A percentile compares a stretch with the other conserved stretches of the same genome.
Conservation (phyloP, 2,888 invertebrate species). For the Corbicula japonica region DNA sequence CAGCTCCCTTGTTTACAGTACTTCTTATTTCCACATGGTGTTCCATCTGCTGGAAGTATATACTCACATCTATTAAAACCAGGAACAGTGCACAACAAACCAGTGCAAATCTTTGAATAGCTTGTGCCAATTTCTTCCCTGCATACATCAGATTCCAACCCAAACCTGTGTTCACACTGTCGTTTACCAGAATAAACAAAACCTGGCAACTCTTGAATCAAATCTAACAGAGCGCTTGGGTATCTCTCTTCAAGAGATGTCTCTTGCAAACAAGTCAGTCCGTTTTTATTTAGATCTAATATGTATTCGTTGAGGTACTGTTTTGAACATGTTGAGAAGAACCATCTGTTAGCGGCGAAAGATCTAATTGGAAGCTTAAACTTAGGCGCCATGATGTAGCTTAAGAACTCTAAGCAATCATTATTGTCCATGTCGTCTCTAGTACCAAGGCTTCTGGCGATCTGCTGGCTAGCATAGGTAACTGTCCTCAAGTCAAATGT, state of each 20-base stretch:
- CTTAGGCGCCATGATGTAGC: constrained; percentile 64
- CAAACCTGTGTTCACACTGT: constrained; percentile 53
- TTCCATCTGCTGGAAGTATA: constrained; percentile 66
- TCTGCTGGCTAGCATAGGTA: constrained; percentile 53
- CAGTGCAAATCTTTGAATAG: constrained; percentile 52
- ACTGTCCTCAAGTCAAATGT: constrained; percentile 58
- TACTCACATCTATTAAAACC: constrained; percentile 36
- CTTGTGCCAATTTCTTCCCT: constrained; percentile 41
- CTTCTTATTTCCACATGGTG: constrained; percentile 63
- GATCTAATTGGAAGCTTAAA: constrained; percentile 56
- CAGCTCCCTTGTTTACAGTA: constrained; percentile 54
- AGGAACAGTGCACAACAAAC: constrained; percentile 44
- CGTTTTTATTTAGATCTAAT: constrained; percentile 39
- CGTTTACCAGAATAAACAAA: constrained; percentile 36
- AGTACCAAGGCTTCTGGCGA: constrained; percentile 59
- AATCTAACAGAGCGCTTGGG: constrained; percentile 21
- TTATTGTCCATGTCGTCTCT: constrained; percentile 67
- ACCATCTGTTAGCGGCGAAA: constrained; percentile 56
- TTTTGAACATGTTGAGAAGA: constrained; percentile 58
- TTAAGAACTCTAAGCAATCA: constrained; percentile 65
- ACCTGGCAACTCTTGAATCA: constrained; percentile 49
- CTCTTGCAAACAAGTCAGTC: constrained; percentile 50
- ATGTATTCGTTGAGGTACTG: constrained; percentile 54
- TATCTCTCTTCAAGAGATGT: constrained; percentile 15
- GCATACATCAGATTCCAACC: constrained; percentile 51